Percentiles rank a stretch among this genome's conserved stretches.
phyloP scores from a whole-genome alignment of 1,140 invertebrate genomes.

The Heterodera carotae region DNA sequence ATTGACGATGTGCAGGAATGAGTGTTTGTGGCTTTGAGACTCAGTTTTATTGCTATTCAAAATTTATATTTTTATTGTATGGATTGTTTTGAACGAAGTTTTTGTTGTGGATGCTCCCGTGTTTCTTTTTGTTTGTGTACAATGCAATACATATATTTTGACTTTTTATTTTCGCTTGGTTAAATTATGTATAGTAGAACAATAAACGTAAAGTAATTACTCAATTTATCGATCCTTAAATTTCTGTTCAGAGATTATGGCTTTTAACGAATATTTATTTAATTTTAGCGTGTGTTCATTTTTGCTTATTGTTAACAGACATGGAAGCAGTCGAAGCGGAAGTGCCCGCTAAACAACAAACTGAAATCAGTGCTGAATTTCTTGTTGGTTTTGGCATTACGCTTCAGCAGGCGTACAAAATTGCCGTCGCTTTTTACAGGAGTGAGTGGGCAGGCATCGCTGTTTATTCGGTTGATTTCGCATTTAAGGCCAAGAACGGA shows the following conservation, averaged over 20 bases:
- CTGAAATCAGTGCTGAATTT: background rate
- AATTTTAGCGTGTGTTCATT: background rate
- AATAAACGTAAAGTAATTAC: too few species aligned
- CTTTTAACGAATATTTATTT: too few species aligned
- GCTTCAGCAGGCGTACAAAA: background rate
- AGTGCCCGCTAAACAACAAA: background rate
- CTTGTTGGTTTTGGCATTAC: background rate
- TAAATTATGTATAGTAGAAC: too few species aligned
- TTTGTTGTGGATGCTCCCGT: too few species aligned
- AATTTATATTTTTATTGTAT: constrained; percentile 12
- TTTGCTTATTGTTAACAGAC: background rate
- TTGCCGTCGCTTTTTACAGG: background rate
- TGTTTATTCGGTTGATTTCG: background rate
- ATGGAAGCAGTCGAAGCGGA: background rate
- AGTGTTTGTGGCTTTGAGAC: background rate
- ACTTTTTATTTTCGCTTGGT: too few species aligned
- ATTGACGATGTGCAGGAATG: constrained; percentile 81
- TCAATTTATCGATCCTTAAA: too few species aligned
- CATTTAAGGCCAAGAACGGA: constrained; percentile 49
- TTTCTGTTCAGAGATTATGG: too few species aligned
- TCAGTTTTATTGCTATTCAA: too few species aligned
- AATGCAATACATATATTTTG: too few species aligned
- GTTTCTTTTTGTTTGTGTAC: too few species aligned
- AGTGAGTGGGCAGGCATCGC: background rate
- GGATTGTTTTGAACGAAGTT: too few species aligned